Percentiles rank a stretch among this genome's conserved stretches.
Conservation (phyloP, 1,140 invertebrate genomes). For the Dolichoris vasculosae region DNA sequence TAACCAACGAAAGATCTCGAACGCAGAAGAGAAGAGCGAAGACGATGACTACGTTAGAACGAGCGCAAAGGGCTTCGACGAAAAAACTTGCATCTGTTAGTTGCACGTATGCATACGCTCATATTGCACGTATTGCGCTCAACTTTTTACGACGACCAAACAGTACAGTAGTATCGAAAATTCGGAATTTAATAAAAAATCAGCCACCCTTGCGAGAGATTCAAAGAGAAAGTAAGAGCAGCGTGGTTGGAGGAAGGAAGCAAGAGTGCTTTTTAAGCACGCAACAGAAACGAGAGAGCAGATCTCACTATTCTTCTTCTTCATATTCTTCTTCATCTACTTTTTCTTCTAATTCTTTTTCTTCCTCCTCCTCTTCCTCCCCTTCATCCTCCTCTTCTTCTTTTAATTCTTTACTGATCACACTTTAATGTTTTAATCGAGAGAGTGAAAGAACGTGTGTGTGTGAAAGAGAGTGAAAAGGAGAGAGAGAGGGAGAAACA, state of each 20-base stretch:
- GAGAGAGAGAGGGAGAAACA: conserved; percentile 5
- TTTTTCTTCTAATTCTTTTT: conserved; percentile 42
- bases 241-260: not conserved
- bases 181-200: not conserved
- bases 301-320: conserved; percentile 52
- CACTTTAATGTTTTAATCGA: conserved; percentile 28
- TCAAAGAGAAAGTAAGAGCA: not conserved
- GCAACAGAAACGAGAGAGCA: conserved; percentile 28
- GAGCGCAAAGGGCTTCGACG: not conserved
- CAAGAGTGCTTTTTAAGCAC: conserved; percentile 27
- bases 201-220: conserved; percentile 23
- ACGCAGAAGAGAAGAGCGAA: not conserved
- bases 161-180: not conserved
- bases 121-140: not conserved
- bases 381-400: conserved; percentile 36
- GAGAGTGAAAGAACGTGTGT: not conserved
- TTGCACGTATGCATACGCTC: not conserved
- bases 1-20: conserved; percentile 24
- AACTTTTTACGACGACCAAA: not conserved
- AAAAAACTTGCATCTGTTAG: not conserved
- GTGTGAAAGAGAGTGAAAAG: not conserved
- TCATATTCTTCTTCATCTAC: conserved; percentile 41
- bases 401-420: conserved; percentile 31
- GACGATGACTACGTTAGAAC: not conserved
- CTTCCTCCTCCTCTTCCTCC: conserved; percentile 43